Conservation (phyloP, 2,888 invertebrate species). For the Tipula vernalis region DNA sequence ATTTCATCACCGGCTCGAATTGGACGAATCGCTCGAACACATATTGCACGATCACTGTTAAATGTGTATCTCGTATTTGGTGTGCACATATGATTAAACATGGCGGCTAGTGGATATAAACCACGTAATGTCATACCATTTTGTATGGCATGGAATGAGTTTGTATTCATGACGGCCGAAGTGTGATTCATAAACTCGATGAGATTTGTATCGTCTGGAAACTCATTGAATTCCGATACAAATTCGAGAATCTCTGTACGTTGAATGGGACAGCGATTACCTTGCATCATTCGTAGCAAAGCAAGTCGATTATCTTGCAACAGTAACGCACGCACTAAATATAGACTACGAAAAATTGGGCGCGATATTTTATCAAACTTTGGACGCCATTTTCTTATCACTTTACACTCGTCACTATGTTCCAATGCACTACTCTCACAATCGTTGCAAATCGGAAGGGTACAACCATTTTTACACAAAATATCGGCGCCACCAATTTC, state of each 20-base stretch:
- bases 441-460: slow-evolving; percentile 51
- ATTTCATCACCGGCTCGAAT: slow-evolving; percentile 57
- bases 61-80: slow-evolving; percentile 61
- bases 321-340: slow-evolving; percentile 29
- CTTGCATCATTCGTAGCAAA: slow-evolving; percentile 31
- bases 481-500: slow-evolving; percentile 30
- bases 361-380: slow-evolving; percentile 24
- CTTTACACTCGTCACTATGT: slow-evolving; percentile 52
- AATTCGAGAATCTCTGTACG: slow-evolving; percentile 30
- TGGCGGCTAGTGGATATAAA: slow-evolving; percentile 52
- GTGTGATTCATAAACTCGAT: slow-evolving; percentile 29
- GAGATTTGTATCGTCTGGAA: slow-evolving; percentile 28
- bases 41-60: slow-evolving; percentile 44
- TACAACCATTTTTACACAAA: slow-evolving; percentile 50
- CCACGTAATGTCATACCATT: slow-evolving; percentile 38
- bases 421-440: slow-evolving; percentile 45
- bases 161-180: slow-evolving; percentile 34
- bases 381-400: slow-evolving; percentile 45
- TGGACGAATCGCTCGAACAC: slow-evolving; percentile 43
- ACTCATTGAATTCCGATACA: slow-evolving; percentile 30
- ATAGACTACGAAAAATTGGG: slow-evolving; percentile 27
- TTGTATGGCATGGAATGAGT: slow-evolving; percentile 32
- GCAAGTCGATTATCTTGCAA: slow-evolving; percentile 27
- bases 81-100: slow-evolving; percentile 60
- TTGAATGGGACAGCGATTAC: slow-evolving; percentile 29